Evolutionary conservation across 2,797 vertebrate species (phyloP).

Genomic region (Otolemur crassicaudatus): DNA sequence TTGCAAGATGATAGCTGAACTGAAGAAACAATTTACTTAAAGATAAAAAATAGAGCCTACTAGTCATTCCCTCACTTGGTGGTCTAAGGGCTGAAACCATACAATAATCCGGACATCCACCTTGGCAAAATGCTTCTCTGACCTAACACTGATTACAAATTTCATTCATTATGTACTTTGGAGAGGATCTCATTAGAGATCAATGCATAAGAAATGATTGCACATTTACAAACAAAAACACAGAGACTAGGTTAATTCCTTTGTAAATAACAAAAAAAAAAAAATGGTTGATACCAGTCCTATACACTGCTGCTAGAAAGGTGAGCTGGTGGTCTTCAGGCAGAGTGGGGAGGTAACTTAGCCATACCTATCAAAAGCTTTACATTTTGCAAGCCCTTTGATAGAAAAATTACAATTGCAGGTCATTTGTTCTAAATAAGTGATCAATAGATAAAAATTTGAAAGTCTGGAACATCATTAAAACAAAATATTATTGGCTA

Average conservation of each 20-base stretch:
- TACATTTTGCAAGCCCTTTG: not conserved
- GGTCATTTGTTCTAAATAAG: conserved; percentile 2
- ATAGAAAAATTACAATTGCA: conserved; percentile 4
- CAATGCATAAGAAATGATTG: conserved; percentile 59
- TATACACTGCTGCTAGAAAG: not conserved
- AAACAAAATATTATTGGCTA: not conserved
- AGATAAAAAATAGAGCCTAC: conserved; percentile 80
- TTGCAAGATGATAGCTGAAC: conserved; percentile 65
- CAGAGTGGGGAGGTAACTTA: not conserved
- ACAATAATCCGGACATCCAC: conserved; percentile 76
- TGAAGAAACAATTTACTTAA: conserved; percentile 80
- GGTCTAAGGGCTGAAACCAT: conserved; percentile 70
- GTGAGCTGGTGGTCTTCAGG: not conserved
- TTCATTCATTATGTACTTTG: conserved; percentile 75
- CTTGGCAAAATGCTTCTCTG: conserved; percentile 75
- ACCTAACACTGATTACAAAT: conserved; percentile 57
- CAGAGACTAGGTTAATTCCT: not conserved
- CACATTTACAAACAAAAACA: conserved; percentile 40
- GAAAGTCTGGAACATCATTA: not conserved
- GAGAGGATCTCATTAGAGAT: conserved; percentile 66
- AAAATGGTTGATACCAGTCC: not conserved
- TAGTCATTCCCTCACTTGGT: conserved; percentile 80
- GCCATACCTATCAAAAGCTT: not conserved
- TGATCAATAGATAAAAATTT: not conserved
- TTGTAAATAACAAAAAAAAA: conserved; percentile 11